Evolutionary conservation across 2,888 invertebrate species (phyloP).

Genomic region (Latrodectus hesperus): DNA sequence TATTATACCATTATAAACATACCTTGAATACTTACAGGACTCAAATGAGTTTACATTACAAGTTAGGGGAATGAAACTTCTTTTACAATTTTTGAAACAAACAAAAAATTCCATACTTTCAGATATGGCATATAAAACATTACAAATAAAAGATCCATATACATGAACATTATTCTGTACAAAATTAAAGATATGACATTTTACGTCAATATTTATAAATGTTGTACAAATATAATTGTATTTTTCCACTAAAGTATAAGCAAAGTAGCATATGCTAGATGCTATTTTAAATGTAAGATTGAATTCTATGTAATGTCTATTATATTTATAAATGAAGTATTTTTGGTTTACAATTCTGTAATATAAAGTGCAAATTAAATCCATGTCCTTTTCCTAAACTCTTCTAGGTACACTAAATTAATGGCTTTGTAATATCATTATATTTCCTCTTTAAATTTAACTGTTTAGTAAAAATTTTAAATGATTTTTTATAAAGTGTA

Average conservation of each 20-base stretch:
- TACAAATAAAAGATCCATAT: conserved; percentile 24
- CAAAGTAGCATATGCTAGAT: conserved; percentile 47
- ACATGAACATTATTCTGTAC: conserved; percentile 56
- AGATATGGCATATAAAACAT: conserved; percentile 10
- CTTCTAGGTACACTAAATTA: not conserved
- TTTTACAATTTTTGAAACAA: not conserved
- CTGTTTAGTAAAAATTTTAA: too few relatives aligned
- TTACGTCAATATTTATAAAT: not conserved
- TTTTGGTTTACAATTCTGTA: not conserved
- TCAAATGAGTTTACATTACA: conserved; percentile 4
- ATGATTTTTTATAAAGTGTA: too few relatives aligned
- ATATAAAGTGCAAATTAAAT: not conserved
- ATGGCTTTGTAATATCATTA: not conserved
- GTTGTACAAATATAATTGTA: conserved; percentile 22
- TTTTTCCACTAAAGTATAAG: conserved; percentile 36
- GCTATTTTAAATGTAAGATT: conserved; percentile 15
- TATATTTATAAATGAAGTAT: conserved; percentile 1
- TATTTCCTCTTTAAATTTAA: too few relatives aligned
- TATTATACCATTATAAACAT: conserved; percentile 25
- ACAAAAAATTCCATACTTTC: conserved; percentile 3
- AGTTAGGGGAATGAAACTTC: conserved; percentile 11
- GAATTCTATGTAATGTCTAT: not conserved
- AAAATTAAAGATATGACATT: conserved; percentile 39
- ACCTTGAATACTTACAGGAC: conserved; percentile 34
- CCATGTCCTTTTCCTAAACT: not conserved